phyloP scores from a whole-genome alignment of 2,797 vertebrate genomes.

The Lepus townsendii region DNA sequence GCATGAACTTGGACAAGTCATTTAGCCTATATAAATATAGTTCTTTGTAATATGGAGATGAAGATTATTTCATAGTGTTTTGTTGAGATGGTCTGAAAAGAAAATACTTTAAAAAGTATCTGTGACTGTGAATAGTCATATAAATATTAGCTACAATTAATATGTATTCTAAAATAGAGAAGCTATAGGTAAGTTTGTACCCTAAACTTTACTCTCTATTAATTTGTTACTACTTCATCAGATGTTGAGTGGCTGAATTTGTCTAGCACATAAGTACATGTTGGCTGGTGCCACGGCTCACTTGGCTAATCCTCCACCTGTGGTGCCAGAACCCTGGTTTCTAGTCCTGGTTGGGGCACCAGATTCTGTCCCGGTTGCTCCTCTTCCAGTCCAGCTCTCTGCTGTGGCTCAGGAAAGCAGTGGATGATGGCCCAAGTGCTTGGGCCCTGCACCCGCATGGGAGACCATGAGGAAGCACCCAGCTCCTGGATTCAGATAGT shows the following conservation, averaged over 20 bases:
- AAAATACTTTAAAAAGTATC: slow-evolving; percentile 1
- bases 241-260: too few species aligned
- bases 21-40: neutral
- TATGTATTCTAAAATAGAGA: neutral
- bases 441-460: too few species aligned
- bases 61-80: neutral
- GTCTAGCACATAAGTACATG: neutral
- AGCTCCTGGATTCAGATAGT: too few species aligned
- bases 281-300: too few species aligned
- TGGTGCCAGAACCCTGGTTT: too few species aligned
- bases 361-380: too few species aligned
- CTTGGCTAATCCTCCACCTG: too few species aligned
- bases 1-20: neutral
- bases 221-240: neutral
- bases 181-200: neutral
- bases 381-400: too few species aligned
- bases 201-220: neutral
- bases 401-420: too few species aligned
- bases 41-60: neutral
- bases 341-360: too few species aligned
- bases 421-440: too few species aligned
- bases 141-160: neutral
- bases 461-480: too few species aligned
- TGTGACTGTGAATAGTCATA: neutral
- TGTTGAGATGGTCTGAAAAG: neutral